These are phyloP conservation scores for Metallyticus violacea DNA, from an alignment of 2,888 invertebrate species.

Conservation along the genomic window DNA sequence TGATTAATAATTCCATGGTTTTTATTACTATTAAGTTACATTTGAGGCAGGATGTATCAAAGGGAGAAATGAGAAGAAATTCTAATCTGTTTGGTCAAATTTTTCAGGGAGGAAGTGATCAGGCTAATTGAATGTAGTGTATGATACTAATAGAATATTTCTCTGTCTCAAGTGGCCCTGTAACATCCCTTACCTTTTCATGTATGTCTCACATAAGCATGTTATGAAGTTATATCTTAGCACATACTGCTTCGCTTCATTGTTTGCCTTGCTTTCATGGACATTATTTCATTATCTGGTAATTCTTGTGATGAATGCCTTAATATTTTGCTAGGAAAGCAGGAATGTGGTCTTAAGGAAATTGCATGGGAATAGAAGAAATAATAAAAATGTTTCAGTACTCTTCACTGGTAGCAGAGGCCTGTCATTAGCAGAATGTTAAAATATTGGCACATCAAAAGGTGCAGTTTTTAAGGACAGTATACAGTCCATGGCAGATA, in stretches of 20 bases:
- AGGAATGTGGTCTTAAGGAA: background rate
- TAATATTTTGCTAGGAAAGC: background rate
- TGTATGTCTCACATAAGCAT: background rate
- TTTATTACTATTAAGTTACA: background rate
- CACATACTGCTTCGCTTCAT: background rate
- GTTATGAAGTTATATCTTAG: background rate
- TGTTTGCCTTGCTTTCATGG: background rate
- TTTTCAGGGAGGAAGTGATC: too few relatives aligned
- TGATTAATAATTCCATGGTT: background rate
- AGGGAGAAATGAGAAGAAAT: background rate
- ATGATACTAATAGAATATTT: background rate
- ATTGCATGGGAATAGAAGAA: background rate
- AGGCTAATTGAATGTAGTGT: background rate
- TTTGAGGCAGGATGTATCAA: background rate
- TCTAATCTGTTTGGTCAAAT: too few relatives aligned
- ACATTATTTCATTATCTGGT: background rate
- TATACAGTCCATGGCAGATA: too few relatives aligned
- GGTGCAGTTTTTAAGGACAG: too few relatives aligned
- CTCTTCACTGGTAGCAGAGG: too few relatives aligned
- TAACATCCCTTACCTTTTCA: too few relatives aligned
- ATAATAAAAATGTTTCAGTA: too few relatives aligned
- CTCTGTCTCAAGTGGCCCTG: background rate
- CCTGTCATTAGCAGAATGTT: too few relatives aligned
- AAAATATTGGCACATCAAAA: too few relatives aligned
- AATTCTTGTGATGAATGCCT: background rate